These are phyloP conservation scores for Cydia fagiglandana DNA, from an alignment of 1,140 invertebrate species.

Conservation along the genomic window DNA sequence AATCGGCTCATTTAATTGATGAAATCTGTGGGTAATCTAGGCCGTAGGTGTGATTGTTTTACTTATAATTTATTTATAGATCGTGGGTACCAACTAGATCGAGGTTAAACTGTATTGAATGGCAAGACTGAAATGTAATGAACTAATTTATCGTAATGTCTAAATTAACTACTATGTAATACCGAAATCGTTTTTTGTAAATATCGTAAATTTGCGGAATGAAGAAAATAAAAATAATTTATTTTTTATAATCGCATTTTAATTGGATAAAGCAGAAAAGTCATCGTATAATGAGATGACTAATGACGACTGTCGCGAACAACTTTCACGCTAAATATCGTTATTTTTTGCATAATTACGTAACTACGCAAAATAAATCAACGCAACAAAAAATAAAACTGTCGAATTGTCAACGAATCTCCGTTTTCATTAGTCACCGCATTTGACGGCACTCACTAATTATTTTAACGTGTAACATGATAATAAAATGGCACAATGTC, in stretches of 20 bases:
- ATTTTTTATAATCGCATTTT: constrained; percentile 64
- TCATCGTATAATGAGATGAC: background rate
- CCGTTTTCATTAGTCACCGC: background rate
- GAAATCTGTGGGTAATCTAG: background rate
- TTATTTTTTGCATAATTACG: no score
- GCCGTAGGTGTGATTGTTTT: background rate
- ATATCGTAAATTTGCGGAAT: constrained; percentile 62
- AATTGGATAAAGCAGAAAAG: constrained; percentile 40
- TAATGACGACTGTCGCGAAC: background rate
- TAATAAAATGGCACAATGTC: constrained; percentile 33
- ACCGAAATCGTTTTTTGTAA: constrained; percentile 58
- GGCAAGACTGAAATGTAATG: constrained; percentile 62
- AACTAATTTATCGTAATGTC: constrained; percentile 59
- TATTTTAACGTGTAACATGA: constrained; percentile 22
- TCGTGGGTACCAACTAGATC: background rate
- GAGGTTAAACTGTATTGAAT: constrained; percentile 70
- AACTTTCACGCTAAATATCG: no score
- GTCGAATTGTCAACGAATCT: background rate
- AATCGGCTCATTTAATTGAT: background rate
- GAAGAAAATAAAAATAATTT: constrained; percentile 71
- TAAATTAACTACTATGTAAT: constrained; percentile 53
- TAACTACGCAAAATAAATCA: no score
- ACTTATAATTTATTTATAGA: background rate
- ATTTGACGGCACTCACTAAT: background rate
- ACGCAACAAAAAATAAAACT: no score